Percentiles rank a stretch among this genome's conserved stretches.
Evolutionary conservation across 2,113 vertebrate species (phyloP).

Genomic region (Pituophis catenifer): DNA sequence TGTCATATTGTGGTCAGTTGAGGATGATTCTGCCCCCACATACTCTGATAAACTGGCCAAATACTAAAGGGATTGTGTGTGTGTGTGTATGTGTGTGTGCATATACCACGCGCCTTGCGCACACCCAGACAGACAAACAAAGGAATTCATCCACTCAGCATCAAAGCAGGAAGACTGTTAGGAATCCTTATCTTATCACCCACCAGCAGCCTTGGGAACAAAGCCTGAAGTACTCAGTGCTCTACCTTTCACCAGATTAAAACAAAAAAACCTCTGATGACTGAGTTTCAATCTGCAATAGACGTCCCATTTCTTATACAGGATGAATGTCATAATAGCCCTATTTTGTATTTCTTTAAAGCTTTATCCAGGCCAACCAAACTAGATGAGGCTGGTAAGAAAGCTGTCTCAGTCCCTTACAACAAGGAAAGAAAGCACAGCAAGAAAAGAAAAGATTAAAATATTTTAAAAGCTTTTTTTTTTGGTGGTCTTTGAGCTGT

Average conservation of each 20-base stretch:
- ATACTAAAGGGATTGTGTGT: neutral
- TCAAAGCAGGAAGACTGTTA: neutral
- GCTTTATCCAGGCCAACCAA: neutral
- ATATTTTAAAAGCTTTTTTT: neutral
- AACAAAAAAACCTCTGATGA: neutral
- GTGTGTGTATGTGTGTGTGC: neutral
- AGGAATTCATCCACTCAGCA: neutral
- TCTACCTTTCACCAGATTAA: neutral
- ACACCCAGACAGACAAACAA: neutral
- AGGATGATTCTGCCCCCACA: neutral
- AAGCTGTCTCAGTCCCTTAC: neutral
- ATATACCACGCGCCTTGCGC: neutral
- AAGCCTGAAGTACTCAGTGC: neutral
- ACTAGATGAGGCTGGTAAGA: neutral
- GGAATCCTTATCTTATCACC: neutral
- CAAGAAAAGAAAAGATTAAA: neutral
- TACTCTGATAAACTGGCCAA: neutral
- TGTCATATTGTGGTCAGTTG: neutral
- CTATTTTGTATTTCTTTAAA: neutral
- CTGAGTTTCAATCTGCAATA: neutral
- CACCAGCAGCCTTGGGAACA: neutral
- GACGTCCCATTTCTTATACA: neutral
- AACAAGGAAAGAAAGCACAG: neutral
- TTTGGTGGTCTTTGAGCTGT: neutral
- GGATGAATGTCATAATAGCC: neutral